These are phyloP conservation scores for Sarotherodon lohbergeri DNA, from an alignment of 2,113 vertebrate genomes.

Conservation along the genomic window DNA sequence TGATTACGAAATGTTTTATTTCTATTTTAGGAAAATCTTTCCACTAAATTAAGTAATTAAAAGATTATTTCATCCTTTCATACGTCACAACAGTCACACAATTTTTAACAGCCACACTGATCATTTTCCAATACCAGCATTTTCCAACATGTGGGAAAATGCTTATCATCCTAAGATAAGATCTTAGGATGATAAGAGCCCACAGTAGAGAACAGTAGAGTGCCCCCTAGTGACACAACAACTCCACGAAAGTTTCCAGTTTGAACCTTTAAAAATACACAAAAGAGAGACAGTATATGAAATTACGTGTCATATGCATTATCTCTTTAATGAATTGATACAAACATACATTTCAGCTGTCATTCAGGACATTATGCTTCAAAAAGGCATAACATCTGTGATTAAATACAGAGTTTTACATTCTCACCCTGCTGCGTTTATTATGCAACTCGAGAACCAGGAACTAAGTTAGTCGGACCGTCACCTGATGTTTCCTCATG, in stretches of 20 bases:
- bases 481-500: not conserved
- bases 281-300: not conserved
- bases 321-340: not conserved
- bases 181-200: not conserved
- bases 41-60: not conserved
- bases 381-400: not conserved
- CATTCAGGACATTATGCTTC: not conserved
- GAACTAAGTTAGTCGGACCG: not conserved
- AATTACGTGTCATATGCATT: not conserved
- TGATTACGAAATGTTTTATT: not conserved
- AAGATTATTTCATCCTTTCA: not conserved
- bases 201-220: not conserved
- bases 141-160: not conserved
- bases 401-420: not conserved
- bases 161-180: not conserved
- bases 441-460: not conserved
- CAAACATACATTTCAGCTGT: conserved; percentile 18
- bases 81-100: not conserved
- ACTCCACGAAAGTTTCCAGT: not conserved
- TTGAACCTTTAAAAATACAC: not conserved
- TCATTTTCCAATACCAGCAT: not conserved
- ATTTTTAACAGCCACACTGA: not conserved
- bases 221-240: not conserved
- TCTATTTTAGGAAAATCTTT: not conserved
- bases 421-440: not conserved